A percentile compares a stretch with the other conserved stretches of the same genome.
Conservation (phyloP, 2,888 invertebrate species). For the Baronia brevicornis region DNA sequence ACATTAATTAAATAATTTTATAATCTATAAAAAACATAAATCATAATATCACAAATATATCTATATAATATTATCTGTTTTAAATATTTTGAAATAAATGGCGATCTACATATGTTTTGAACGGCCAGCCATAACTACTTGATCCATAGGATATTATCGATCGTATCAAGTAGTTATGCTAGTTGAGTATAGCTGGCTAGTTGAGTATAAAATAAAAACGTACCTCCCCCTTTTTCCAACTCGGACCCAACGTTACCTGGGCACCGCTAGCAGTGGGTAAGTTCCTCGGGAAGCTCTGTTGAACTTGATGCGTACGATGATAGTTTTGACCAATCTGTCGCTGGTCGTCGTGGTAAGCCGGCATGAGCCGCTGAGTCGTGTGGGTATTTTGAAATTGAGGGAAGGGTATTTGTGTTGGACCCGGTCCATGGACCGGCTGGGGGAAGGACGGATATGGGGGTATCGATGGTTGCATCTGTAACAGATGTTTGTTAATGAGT, state of each 20-base stretch:
- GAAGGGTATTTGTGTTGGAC: conserved; percentile 41
- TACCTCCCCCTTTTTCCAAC: conserved; percentile 36
- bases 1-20: no score
- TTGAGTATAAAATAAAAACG: conserved; percentile 7
- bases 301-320: conserved; percentile 6
- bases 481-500: conserved; percentile 8
- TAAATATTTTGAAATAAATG: no score
- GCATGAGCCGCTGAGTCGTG: conserved; percentile 21
- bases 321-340: conserved; percentile 12
- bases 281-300: conserved; percentile 37
- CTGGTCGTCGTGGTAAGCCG: conserved; percentile 11
- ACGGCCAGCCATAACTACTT: no score
- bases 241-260: conserved; percentile 35
- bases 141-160: no score
- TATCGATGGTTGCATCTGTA: conserved; percentile 38
- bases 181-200: no score
- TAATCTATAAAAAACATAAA: no score
- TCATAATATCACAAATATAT: no score
- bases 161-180: no score
- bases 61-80: no score
- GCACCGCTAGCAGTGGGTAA: conserved; percentile 33
- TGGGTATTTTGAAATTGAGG: conserved; percentile 41
- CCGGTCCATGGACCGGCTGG: conserved; percentile 36
- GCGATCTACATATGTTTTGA: no score
- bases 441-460: conserved; percentile 45